Evolutionary conservation across 2,888 invertebrate genomes (phyloP), one percentile per base, ranked within the genome.

Genomic region (Blastobasis lacticolella): DNA sequence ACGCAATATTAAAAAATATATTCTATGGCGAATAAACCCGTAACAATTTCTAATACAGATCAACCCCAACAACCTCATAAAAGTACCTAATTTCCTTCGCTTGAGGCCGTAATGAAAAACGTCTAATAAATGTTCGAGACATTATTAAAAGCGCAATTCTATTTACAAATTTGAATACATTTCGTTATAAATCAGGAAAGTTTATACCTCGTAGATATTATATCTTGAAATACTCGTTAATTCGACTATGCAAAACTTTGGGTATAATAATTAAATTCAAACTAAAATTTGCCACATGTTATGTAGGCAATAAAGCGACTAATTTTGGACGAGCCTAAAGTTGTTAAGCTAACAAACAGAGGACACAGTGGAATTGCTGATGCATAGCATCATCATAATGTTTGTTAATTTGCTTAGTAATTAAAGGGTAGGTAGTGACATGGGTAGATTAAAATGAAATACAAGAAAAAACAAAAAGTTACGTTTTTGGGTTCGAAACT

Each of bases 241-340:
- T 38, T 38, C 38, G 38, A 38, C n/a, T 45, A 41, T 41, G 38
- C 45, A 38, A 51, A 53, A 53, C 52, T 53, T 48, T 48, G 23
- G 48, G 44, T 56, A 52, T 66, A 2, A 23, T 23, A 67, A 71
- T 66, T 63, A 50, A 58, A 65, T 66, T 58, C 50, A 47, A 46
- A 56, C 59, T 60, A 61, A 65, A 69, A 63, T 66, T 60, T 61
- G 63, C 64, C 66, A 63, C 67, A 68, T 67, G 66, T 63, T 67
- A 59, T 61, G 57, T 55, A 57, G 55, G 64, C 62, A 67, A 67
- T 69, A 71, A 64, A 66, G 59, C 60, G 55, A 68, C 69, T 70
- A 73, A 74, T 72, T 74, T 64, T 64, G 62, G 67, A 67, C 61
- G 67, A 72, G 63, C 56, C 61, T 56, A 56, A 51, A 64, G 51